Base-by-base conservation (phyloP, 2,113 vertebrate species). In the Rana temporaria region DNA sequence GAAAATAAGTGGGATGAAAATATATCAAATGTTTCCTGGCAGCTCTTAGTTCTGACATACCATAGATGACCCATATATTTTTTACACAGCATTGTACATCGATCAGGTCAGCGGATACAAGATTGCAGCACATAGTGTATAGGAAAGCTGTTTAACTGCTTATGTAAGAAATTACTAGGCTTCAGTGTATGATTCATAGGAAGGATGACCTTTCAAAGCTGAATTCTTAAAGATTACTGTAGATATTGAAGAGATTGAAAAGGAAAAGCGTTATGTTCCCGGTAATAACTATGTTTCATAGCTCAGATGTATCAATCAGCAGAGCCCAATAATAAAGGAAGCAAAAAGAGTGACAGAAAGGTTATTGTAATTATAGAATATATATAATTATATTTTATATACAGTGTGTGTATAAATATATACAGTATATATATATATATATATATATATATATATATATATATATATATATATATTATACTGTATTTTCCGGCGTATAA, bases 181-280 rank as follows among this genome's bases (percentile, higher is more conserved):
- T 56, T 30, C 7, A 2, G 53, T 18, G 4, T 73, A 26, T 73
- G 70, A 73, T 57, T 73, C 70, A 73, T 73, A 30, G 55, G 30
- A 6, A 19, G 48, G 57, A 73, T 34, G 70, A 55, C 70, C 70
- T 73, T 73, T 57, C n/a, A 59, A 32, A 73, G 53, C 15, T 5
- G 18, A 26, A 55, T 9, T 57, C 18, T 32, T 34, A 59, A 34
- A 73, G 55, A 32, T 73, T 34, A 55, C 70, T 34, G 70, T 59
- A 73, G 32, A 57, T 59, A 73, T 52, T 12, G 7, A 53, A 48
- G 18, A 17, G 26, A 53, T 57, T 34, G 24, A 12, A 20, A 57
- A 59, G 70, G 32, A 73, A 72, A 73, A 73, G 70, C 53, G 57
- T 73, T 73, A 53, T 73, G 48, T 14, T 18, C 24, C 26, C 18